A percentile compares a stretch with the other conserved stretches of the same genome.
Conservation (phyloP, 2,797 vertebrate species). For the Hyperoplus immaculatus region DNA sequence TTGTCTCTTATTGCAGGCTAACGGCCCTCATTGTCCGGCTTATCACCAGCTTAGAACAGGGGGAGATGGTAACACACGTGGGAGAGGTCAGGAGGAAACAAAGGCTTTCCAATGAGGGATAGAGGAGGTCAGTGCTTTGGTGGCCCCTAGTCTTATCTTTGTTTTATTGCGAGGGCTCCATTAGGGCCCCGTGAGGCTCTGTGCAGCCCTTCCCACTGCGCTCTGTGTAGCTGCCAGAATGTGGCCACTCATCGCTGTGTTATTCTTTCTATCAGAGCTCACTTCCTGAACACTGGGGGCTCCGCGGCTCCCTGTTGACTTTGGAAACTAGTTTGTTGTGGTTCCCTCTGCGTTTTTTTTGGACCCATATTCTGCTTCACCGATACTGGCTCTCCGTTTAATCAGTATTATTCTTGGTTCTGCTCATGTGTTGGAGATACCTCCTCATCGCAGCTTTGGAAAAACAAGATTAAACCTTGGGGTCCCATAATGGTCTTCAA, state of each 20-base stretch:
- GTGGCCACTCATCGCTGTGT: conserved; percentile 52
- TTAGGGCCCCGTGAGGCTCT: conserved; percentile 47
- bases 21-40: conserved; percentile 69
- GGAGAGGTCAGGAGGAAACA: conserved; percentile 71
- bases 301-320: conserved; percentile 66
- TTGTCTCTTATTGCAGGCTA: conserved; percentile 53
- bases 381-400: conserved; percentile 2
- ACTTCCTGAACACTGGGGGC: conserved; percentile 73
- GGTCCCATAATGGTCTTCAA: no score
- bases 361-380: background rate
- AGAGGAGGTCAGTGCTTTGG: conserved; percentile 45
- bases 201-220: conserved; percentile 45
- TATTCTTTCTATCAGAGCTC: conserved; percentile 72
- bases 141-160: conserved; percentile 68
- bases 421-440: background rate
- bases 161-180: conserved; percentile 70
- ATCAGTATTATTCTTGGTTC: background rate
- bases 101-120: conserved; percentile 55
- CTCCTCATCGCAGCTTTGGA: background rate
- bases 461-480: background rate
- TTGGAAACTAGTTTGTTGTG: conserved; percentile 66
- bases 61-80: conserved; percentile 46
- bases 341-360: conserved; percentile 30
- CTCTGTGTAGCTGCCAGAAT: conserved; percentile 39
- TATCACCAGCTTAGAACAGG: conserved; percentile 62